Percentiles rank a stretch among this genome's conserved stretches.
These are phyloP conservation scores for Agrypnia vestita DNA, from an alignment of 1,140 invertebrate species.

Conservation along the genomic window DNA sequence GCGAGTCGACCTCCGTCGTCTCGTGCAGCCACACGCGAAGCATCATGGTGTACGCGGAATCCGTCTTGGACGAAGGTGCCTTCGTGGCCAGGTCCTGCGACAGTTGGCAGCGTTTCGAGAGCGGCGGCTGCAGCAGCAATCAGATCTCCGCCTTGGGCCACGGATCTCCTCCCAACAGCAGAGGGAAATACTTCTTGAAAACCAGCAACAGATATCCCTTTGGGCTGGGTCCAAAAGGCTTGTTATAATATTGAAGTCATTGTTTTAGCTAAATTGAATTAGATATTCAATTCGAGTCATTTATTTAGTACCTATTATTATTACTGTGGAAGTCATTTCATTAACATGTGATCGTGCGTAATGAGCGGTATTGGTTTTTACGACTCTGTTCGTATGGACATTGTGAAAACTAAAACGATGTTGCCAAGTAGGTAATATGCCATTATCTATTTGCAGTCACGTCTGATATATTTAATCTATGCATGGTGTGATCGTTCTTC, in stretches of 20 bases:
- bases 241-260: not conserved
- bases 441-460: not conserved
- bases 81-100: conserved; percentile 47
- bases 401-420: no score
- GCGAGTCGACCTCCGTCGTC: not conserved
- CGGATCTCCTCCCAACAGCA: conserved; percentile 20
- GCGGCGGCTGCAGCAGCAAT: not conserved
- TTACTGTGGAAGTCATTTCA: no score
- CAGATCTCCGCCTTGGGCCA: conserved; percentile 11
- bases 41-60: conserved; percentile 40
- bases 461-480: not conserved
- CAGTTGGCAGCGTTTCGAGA: conserved; percentile 16
- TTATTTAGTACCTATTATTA: no score
- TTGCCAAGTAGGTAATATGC: no score
- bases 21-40: conserved; percentile 51
- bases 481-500: not conserved
- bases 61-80: conserved; percentile 34
- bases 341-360: no score
- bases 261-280: no score
- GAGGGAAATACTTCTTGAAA: conserved; percentile 41
- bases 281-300: no score
- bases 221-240: conserved; percentile 14
- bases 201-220: conserved; percentile 27
- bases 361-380: no score
- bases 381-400: no score